Evolutionary conservation across 2,797 vertebrate species (phyloP), one percentile per base, ranked within the genome.

Genomic region (Hafferia zeledoni): DNA sequence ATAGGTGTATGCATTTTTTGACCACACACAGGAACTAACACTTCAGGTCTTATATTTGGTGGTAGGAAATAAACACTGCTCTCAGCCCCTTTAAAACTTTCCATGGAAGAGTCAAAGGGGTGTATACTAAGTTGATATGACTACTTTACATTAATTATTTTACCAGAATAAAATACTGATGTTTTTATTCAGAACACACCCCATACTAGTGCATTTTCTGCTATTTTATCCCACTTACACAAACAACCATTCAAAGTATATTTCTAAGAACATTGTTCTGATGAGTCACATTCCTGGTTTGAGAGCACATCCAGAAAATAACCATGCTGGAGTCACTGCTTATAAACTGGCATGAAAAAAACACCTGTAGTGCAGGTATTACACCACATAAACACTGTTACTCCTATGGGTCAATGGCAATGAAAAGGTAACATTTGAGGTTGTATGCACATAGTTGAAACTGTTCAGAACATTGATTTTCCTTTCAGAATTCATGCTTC

Each of bases 121-220:
- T 3, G 3, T 37, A 24, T 13, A 33, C 27, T 39, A 33, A 70
- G 60, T 46, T 67, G 67, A 24, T 65, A 46, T 6, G 33, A 82
- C 15, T 31, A 22, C 44, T 41, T 84, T 30, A 52, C 22, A 13
- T 30, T 83, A 71, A 65, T 56, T 76, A 75, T 76, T 90, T 78
- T 77, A 78, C 47, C 33, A 43, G 47, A 79, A 65, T 39, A 63
- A 83, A 84, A 91, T 61, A 52, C 13, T 10, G 39, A 43, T 70
- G 23, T 0, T 75, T 92, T 88, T 67, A 87, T 28, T 53, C 59
- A 76, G 83, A 88, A 39, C 60, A 77, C 67, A 90, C 81, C 63
- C 52, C 69, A 79, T 86, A 87, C 87, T 91, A 89, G 59, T 63
- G 87, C 72, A 59, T 91, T 77, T 85, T 80, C 87, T 83, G 52